These are phyloP conservation scores for Musca vetustissima DNA, from an alignment of 1,140 invertebrate species.

Conservation along the genomic window DNA sequence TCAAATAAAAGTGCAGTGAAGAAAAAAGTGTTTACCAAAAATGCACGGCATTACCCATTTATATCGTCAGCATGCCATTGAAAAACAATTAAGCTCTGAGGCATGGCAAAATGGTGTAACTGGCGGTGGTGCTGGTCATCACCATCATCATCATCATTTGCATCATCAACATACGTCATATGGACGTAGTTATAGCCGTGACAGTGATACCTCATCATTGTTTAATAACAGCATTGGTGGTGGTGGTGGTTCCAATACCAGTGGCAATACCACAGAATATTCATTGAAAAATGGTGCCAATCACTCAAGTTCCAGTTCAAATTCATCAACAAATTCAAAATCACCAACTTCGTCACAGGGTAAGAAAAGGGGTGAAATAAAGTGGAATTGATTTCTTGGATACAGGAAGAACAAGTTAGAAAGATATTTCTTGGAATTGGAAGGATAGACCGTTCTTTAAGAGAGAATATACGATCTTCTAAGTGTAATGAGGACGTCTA, in stretches of 20 bases:
- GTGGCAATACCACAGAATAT: neutral
- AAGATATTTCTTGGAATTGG: no score
- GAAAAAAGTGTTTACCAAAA: slow-evolving; percentile 15
- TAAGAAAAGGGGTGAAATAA: slow-evolving; percentile 11
- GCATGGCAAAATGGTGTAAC: slow-evolving; percentile 42
- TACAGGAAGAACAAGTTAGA: no score
- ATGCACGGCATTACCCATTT: slow-evolving; percentile 55
- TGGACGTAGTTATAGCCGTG: slow-evolving; percentile 32
- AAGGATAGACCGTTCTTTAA: no score
- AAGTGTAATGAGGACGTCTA: no score
- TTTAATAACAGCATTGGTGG: slow-evolving; percentile 16
- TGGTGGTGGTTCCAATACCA: neutral
- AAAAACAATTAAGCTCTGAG: slow-evolving; percentile 49
- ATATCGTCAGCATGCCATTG: slow-evolving; percentile 54
- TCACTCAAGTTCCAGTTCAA: slow-evolving; percentile 36
- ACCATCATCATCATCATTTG: neutral
- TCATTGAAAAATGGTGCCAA: slow-evolving; percentile 6
- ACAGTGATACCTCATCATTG: slow-evolving; percentile 28
- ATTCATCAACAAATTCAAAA: slow-evolving; percentile 45
- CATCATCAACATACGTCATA: slow-evolving; percentile 8
- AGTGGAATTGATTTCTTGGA: neutral
- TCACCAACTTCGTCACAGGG: slow-evolving; percentile 40
- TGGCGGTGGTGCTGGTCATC: slow-evolving; percentile 7
- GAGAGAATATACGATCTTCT: no score
- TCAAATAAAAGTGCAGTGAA: neutral